These are phyloP conservation scores for Andrena camellia DNA, from an alignment of 2,888 invertebrate genomes.

Conservation along the genomic window DNA sequence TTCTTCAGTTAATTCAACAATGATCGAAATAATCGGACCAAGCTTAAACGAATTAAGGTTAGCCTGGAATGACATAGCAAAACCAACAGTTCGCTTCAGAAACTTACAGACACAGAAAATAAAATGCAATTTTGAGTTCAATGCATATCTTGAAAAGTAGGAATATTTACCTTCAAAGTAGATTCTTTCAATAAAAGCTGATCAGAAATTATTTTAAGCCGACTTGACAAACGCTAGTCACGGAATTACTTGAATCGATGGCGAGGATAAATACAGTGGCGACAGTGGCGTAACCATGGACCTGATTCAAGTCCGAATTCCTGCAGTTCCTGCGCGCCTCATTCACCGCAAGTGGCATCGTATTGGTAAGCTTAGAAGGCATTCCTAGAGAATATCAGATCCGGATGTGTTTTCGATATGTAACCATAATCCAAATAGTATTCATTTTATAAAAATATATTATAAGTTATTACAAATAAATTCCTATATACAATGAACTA, in stretches of 20 bases:
- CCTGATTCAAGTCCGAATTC: no score
- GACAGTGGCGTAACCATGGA: not conserved
- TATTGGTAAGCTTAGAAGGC: no score
- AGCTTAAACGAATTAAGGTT: conserved; percentile 53
- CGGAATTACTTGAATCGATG: conserved; percentile 61
- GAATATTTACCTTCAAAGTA: conserved; percentile 65
- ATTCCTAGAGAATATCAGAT: no score
- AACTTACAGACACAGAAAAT: not conserved
- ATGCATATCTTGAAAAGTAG: not conserved
- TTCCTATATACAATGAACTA: not conserved
- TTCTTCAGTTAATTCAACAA: not conserved
- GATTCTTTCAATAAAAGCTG: conserved; percentile 26
- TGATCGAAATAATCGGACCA: not conserved
- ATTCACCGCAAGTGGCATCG: no score
- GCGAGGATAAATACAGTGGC: conserved; percentile 48
- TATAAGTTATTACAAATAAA: no score
- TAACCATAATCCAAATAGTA: no score
- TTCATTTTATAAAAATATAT: no score
- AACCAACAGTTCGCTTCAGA: conserved; percentile 54
- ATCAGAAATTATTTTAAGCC: conserved; percentile 43
- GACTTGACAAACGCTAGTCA: conserved; percentile 76
- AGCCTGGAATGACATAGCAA: conserved; percentile 80
- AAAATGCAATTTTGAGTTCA: not conserved
- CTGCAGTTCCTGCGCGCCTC: no score
- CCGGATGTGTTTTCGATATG: no score